phyloP scores from a whole-genome alignment of 2,113 vertebrate genomes.

The Gallinago paraguaiae region DNA sequence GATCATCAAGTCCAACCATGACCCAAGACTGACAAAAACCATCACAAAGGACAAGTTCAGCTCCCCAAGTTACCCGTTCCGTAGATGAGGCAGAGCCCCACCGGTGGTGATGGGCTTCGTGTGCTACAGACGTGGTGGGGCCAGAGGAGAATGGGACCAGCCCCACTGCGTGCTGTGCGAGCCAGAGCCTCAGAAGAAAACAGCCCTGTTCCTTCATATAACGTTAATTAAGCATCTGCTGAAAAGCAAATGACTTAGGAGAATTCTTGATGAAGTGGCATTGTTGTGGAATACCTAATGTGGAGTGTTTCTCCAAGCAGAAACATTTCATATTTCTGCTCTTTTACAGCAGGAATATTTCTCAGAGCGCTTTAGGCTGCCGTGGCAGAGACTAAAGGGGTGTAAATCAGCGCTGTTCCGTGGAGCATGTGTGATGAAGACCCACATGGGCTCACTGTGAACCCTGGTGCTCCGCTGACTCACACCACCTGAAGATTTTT shows the following conservation, averaged over 20 bases:
- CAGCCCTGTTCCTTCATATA: not conserved
- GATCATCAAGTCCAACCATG: no score
- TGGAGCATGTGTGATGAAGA: not conserved
- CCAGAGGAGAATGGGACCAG: not conserved
- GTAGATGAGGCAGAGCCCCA: not conserved
- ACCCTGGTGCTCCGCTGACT: not conserved
- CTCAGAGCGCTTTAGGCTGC: not conserved
- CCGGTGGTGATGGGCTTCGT: rapidly evolving
- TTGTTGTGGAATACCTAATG: not conserved
- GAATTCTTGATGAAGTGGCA: not conserved
- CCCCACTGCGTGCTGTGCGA: rapidly evolving
- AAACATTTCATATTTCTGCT: not conserved
- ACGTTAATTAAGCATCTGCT: constrained; percentile 16
- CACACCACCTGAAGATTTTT: not conserved
- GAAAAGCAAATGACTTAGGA: not conserved
- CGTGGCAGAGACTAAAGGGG: not conserved
- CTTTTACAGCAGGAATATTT: not conserved
- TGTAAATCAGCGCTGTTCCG: not conserved
- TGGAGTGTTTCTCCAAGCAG: not conserved
- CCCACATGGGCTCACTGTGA: not conserved
- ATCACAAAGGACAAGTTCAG: not conserved
- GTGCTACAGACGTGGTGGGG: not conserved
- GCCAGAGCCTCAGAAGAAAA: not conserved
- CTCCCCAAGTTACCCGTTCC: not conserved
- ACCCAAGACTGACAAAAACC: no score